A percentile compares a stretch with the other conserved stretches of the same genome.
Conservation (phyloP, 2,797 vertebrate genomes). For the Morelia viridis region DNA sequence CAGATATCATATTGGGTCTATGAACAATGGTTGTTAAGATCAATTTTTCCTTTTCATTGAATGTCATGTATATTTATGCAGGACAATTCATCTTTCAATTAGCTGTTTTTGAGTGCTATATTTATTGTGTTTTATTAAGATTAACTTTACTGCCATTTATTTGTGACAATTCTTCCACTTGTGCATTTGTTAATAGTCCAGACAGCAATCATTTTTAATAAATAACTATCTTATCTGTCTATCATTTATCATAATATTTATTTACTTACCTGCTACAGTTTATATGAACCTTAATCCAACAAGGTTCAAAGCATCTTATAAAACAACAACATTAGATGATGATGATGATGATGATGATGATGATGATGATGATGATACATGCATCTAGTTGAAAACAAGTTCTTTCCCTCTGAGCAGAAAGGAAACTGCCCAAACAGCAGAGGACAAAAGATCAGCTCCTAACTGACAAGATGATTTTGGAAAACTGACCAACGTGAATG, state of each 20-base stretch:
- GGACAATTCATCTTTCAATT: not conserved
- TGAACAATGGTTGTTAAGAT: constrained; percentile 1
- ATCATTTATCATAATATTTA: not conserved
- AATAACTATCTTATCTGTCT: not conserved
- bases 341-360: too few species aligned
- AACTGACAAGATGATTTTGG: too few species aligned
- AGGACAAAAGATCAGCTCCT: too few species aligned
- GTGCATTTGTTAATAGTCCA: not conserved
- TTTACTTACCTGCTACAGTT: not conserved
- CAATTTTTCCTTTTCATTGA: not conserved
- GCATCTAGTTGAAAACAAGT: not conserved
- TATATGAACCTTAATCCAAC: not conserved
- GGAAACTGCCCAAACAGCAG: too few species aligned
- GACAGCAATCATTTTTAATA: not conserved
- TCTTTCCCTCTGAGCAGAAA: too few species aligned
- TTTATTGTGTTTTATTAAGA: not conserved
- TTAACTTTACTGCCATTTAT: not conserved
- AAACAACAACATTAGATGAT: not conserved
- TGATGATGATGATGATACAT: not conserved
- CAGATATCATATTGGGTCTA: not conserved
- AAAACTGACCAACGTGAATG: too few species aligned
- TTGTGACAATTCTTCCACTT: not conserved
- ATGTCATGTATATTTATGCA: not conserved
- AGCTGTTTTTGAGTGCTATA: not conserved
- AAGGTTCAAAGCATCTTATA: not conserved